Evolutionary conservation across 2,797 vertebrate species (phyloP).

Genomic region (Hozukius guyotensis): DNA sequence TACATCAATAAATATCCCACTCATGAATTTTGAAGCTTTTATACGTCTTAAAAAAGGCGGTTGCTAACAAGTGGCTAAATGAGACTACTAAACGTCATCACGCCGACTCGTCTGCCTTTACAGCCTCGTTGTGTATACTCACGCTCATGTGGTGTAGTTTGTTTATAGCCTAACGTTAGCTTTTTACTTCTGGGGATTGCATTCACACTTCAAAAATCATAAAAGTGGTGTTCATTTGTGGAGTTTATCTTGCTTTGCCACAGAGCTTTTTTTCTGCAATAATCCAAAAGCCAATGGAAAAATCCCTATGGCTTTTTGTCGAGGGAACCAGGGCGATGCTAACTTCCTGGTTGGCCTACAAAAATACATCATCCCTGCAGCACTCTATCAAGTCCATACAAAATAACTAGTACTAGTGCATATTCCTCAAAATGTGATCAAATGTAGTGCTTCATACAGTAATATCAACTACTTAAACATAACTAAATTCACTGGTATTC

Average conservation of each 20-base stretch:
- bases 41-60: not conserved
- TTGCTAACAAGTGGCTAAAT: not conserved
- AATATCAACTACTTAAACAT: not conserved
- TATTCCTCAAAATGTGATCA: not conserved
- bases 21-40: not conserved
- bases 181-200: not conserved
- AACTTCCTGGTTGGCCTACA: too few species aligned
- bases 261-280: too few species aligned
- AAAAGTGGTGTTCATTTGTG: not conserved
- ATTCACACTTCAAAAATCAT: not conserved
- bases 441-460: not conserved
- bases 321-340: too few species aligned
- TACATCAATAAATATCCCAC: not conserved
- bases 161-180: not conserved
- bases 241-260: too few species aligned
- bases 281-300: too few species aligned
- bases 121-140: not conserved
- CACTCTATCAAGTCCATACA: not conserved
- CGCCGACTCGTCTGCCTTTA: not conserved
- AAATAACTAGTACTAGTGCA: not conserved
- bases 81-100: not conserved
- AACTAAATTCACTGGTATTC: not conserved
- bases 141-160: not conserved
- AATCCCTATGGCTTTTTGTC: too few species aligned
- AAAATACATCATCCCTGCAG: too few species aligned